Base-by-base conservation (phyloP, 2,797 vertebrate genomes). In the Scolopax rusticola region DNA sequence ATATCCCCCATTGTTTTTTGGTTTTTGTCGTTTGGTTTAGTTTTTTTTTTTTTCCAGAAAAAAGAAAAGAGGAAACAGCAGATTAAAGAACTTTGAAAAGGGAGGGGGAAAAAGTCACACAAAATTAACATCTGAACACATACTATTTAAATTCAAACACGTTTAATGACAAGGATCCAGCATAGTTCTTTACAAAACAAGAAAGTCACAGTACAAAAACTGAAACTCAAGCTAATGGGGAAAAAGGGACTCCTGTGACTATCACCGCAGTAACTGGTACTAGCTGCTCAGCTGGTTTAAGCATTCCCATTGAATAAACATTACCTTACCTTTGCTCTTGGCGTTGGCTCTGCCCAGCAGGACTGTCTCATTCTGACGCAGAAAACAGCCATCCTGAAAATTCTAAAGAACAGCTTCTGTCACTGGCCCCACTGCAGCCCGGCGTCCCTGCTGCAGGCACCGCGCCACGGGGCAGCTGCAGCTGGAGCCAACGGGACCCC, bases 401-500 rank as follows among this genome's bases (percentile, higher is more conserved):
- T 98, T 99, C 99, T 99, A 98, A 99, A 99, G 98, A 99, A 99
- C 98, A 99, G 99, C 99, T 99, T 99, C 99, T 99, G 98, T 99
- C 98, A 99, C 98, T 98, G 98, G 98, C 98, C 98, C 98, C 98
- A 99, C 98, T 98, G 98, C 98, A 98, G 98, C 96, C 98, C 21
- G 97, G 96, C 95, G 0, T 73, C 95, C 96, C 96, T 69, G 90
- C 96, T 88, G 95, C 95, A 95, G 97, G 98, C 98, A 96, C 97
- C 88, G 6, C 68, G 92, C 81, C 97, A 90, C 77, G 2, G 90
- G 96, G 75, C 92, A 90, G 98, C 97, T 97, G 98, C 93, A 95
- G 94, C 98, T 96, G 97, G 97, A 97, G 97, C 96, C 94, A 97
- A 96, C 92, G 95, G 98, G 97, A 96, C 97, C 97, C 80, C 13